Evolutionary conservation across 2,888 invertebrate species (phyloP), one percentile per base, ranked within the genome.

Genomic region (Epinotia ramella): DNA sequence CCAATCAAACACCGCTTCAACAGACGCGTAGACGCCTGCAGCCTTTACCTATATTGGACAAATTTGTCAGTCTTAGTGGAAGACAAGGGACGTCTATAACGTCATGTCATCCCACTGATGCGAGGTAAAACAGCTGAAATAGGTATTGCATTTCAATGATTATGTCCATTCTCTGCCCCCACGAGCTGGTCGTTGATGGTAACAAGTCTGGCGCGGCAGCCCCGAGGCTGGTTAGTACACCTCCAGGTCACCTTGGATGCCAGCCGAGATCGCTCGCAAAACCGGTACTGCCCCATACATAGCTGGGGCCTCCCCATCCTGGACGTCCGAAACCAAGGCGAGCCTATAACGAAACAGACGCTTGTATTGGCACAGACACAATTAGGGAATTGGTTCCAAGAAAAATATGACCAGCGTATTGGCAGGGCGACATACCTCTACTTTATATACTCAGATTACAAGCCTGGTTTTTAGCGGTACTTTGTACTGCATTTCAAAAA

Each of bases 121-220:
- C 49, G 49, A 65, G 65, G 65, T 65, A 65, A 24, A 49, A 7
- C 12, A 65, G 24, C 33, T 49, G 13, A 16, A 7, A 24, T 11
- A 49, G 49, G 49, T 46, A 65, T 9, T 40, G 77, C 3, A 24
- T 4, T 24, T 73, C 76, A 81, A 76, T 86, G 83, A 60, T 83
- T 85, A 73, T 87, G 85, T 18, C 64, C 57, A 66, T 81, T 79
- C 40, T 78, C 76, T 11, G 78, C 77, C 18, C 68, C 71, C 20
- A 85, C 62, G 18, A 85, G 72, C 16, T 60, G 63, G 5, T 79
- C 70, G 0, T 81, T 77, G n/a, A 82, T 44, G 7, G 86, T 86
- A 53, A 81, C 77, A 16, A 84, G 68, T n/a, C 81, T 82, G 40
- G 84, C 83, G 20, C 78, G 78, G 63, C 85, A 86, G 28, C 84